Base-by-base conservation (phyloP, 1,140 invertebrate species). In the Coptotermes formosanus region DNA sequence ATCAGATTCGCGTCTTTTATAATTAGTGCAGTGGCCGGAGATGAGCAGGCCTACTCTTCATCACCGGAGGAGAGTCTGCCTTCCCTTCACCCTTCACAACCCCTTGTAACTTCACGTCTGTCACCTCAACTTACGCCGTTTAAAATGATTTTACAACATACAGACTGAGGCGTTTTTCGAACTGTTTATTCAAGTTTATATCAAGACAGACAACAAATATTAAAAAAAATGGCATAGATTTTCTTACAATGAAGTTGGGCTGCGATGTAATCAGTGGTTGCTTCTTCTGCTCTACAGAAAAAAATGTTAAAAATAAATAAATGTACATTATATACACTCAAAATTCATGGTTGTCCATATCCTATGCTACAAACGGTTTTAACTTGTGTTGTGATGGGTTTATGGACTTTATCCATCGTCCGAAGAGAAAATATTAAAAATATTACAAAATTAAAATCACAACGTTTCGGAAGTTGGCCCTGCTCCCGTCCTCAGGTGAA, bases 21-120 rank as follows among this genome's bases (percentile, higher is more conserved):
- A 75, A 75, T 75, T 75, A 75, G 64, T 75, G 0, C 64, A 75
- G n/a, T 75, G 64, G 64, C 64, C 64, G 64, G 64, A 75, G 64
- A 75, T 75, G 64, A 75, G 64, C n/a, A n/a, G n/a, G n/a, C n/a
- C n/a, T 4, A n/a, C 64, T 8, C 7, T n/a, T 75, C 64, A 30
- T 75, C 25, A 75, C 64, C 64, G 64, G 64, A 75, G 64, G 64
- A 75, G 9, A 75, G 25, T 75, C 30, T 75, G 0, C n/a, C 64
- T 30, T n/a, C n/a, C 64, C 25, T 30, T 30, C 6, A 2, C 14
- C 64, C n/a, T 16, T 30, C 64, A 6, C 64, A 25, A 30, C 25
- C 64, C 64, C 52, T 21, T 55, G 9, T 48, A 16, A 9, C 45
- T 12, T 2, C 45, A 48, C 11, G 14, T 9, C 45, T 48, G 45